Percentiles rank a stretch among this genome's conserved stretches.
These are phyloP conservation scores for Xestia c-nigrum DNA, from an alignment of 2,888 invertebrate species.

Conservation along the genomic window DNA sequence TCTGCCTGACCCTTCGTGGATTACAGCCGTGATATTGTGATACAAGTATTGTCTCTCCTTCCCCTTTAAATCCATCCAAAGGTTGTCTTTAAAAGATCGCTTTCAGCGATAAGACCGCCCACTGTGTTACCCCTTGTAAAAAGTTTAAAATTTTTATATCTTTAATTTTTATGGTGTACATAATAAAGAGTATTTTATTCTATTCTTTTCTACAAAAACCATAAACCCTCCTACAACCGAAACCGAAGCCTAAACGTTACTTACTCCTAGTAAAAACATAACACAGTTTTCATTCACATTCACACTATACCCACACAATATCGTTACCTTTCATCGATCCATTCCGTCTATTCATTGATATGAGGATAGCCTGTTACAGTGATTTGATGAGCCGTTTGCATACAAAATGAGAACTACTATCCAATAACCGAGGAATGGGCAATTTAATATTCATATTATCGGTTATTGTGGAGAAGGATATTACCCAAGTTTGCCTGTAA, in stretches of 20 bases:
- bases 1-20: too few species aligned
- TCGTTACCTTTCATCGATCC: conserved; percentile 5
- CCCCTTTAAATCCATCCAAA: too few species aligned
- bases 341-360: background rate
- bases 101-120: too few species aligned
- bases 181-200: too few species aligned
- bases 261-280: background rate
- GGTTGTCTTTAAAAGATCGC: too few species aligned
- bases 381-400: conserved; percentile 43
- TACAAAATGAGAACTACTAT: conserved; percentile 25
- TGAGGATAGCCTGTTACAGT: conserved; percentile 26
- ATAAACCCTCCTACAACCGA: background rate
- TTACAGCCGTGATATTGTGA: too few species aligned
- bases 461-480: conserved; percentile 11
- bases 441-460: conserved; percentile 16
- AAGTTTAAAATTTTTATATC: too few species aligned
- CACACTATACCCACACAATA: too few species aligned
- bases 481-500: background rate
- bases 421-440: conserved; percentile 30
- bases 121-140: too few species aligned
- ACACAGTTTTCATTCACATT: background rate
- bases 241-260: background rate
- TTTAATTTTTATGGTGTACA: too few species aligned
- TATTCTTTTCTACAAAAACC: too few species aligned
- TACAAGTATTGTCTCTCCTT: too few species aligned